phyloP scores from a whole-genome alignment of 2,797 vertebrate species.

The Amblyraja radiata region DNA sequence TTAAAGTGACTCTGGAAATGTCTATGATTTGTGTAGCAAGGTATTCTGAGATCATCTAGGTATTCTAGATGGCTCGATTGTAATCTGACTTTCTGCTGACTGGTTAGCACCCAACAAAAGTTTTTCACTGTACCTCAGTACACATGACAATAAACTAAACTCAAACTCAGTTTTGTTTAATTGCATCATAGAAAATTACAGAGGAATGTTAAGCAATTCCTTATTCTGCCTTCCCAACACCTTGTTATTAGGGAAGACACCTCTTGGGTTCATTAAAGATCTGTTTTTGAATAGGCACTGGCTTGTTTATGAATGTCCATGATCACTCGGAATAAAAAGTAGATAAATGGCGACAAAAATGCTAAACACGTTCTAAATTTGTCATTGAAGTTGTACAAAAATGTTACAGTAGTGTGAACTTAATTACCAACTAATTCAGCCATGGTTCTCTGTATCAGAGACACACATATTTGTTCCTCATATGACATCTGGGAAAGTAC shows the following conservation, averaged over 20 bases:
- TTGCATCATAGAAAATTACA: background rate
- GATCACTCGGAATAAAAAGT: background rate
- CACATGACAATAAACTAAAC: too few relatives aligned
- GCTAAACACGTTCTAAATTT: background rate
- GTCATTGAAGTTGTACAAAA: background rate
- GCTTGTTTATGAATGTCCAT: background rate
- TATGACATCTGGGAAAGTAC: background rate
- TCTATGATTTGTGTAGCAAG: background rate
- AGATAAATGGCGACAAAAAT: background rate
- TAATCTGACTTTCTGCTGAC: too few relatives aligned
- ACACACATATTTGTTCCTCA: background rate
- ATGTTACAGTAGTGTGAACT: background rate
- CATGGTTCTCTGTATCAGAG: background rate
- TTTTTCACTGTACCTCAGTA: too few relatives aligned
- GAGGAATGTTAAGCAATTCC: background rate
- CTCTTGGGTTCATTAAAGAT: background rate
- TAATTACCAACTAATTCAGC: background rate
- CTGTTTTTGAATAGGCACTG: background rate
- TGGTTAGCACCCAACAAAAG: too few relatives aligned
- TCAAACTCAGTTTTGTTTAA: background rate
- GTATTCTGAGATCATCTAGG: background rate
- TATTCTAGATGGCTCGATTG: background rate
- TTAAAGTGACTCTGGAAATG: background rate
- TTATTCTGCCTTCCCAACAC: background rate
- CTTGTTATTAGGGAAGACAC: background rate